Conservation (phyloP, 2,888 invertebrate genomes). For the Ramazzottius varieornatus region DNA sequence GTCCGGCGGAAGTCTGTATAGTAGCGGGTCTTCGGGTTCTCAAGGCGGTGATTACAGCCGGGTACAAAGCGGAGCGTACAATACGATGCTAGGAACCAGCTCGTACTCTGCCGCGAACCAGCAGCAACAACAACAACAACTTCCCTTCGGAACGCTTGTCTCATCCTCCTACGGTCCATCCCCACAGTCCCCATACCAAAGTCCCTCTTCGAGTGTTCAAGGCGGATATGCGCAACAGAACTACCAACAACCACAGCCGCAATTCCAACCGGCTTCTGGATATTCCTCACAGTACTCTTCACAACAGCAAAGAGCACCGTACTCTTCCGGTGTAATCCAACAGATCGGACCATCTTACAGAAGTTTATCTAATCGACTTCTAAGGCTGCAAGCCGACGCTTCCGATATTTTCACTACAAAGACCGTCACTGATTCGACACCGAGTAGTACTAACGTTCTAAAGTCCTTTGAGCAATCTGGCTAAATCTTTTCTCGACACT, state of each 20-base stretch:
- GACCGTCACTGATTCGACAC: no score
- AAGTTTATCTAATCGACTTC: not conserved
- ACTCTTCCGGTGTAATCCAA: not conserved
- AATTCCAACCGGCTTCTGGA: not conserved
- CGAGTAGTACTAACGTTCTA: no score
- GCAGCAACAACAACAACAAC: not conserved
- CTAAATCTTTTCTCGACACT: no score
- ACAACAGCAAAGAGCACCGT: no score
- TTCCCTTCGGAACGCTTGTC: not conserved
- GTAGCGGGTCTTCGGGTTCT: not conserved
- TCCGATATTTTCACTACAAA: no score
- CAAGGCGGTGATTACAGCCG: not conserved
- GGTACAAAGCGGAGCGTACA: not conserved
- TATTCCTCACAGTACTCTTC: not conserved
- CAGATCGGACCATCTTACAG: not conserved
- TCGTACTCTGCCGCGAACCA: no score
- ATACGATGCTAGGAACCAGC: no score
- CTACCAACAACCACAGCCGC: not conserved
- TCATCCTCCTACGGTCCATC: not conserved
- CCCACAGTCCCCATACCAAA: not conserved
- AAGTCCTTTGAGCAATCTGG: no score
- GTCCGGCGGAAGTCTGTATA: not conserved
- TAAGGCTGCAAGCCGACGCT: not conserved
- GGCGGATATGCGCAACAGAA: not conserved
- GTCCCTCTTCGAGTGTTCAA: no score